A percentile compares a stretch with the other conserved stretches of the same genome.
These are phyloP conservation scores for Nautilus pompilius DNA, from an alignment of 1,140 invertebrate species.

Conservation along the genomic window DNA sequence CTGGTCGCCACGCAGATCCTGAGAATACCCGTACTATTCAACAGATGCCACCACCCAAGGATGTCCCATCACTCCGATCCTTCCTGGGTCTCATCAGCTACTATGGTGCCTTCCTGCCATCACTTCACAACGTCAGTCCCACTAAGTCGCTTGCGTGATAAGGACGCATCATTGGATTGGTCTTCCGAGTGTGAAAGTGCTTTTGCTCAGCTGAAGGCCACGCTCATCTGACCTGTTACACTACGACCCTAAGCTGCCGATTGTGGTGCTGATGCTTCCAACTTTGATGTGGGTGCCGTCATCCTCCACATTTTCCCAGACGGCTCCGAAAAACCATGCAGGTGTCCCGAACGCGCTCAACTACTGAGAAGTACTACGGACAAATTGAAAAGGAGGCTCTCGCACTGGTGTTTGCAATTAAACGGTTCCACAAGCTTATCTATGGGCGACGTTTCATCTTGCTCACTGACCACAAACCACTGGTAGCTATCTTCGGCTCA, in stretches of 20 bases:
- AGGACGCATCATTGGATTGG: too few species aligned
- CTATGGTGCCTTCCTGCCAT: conserved; percentile 26
- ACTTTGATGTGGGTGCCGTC: too few species aligned
- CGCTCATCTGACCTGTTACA: too few species aligned
- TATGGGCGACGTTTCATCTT: conserved; percentile 53
- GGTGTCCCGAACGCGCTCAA: conserved; percentile 50
- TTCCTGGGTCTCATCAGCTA: conserved; percentile 35
- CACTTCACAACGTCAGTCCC: too few species aligned
- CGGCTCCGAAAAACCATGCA: conserved; percentile 48
- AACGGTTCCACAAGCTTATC: conserved; percentile 59
- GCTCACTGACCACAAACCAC: conserved; percentile 57
- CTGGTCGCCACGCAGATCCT: too few species aligned
- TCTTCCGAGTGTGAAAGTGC: too few species aligned
- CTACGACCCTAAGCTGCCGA: too few species aligned
- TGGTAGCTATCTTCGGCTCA: conserved; percentile 49
- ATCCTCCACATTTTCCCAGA: conserved; percentile 51
- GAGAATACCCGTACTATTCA: too few species aligned
- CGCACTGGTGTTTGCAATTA: conserved; percentile 56
- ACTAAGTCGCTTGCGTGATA: too few species aligned
- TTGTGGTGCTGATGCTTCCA: conserved; percentile 55
- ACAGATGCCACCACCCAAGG: too few species aligned
- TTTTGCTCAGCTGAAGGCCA: too few species aligned
- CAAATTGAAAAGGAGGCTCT: conserved; percentile 61
- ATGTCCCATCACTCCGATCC: too few species aligned
- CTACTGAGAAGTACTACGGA: conserved; percentile 57